Percentiles rank a stretch among this genome's conserved stretches.
Conservation (phyloP, 2,888 invertebrate species). For the Idaea dimidiata region DNA sequence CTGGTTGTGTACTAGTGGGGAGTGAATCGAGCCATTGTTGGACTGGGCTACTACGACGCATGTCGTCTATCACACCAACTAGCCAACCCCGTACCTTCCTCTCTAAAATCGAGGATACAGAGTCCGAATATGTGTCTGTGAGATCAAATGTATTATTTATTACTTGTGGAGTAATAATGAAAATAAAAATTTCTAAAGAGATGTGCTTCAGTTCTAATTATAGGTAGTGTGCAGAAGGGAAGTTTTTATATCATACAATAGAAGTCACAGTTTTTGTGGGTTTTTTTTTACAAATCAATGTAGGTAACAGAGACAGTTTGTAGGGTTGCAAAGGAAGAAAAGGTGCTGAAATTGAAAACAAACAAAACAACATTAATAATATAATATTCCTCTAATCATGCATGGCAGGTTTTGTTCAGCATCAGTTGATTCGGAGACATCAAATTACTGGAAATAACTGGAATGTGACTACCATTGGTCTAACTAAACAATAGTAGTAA, state of each 20-base stretch:
- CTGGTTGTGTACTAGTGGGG: conserved; percentile 52
- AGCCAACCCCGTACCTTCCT: conserved; percentile 74
- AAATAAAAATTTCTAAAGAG: not conserved
- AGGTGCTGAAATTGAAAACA: not conserved
- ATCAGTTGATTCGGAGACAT: not conserved
- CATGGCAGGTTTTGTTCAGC: not conserved
- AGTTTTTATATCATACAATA: not conserved
- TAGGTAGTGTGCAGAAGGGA: not conserved
- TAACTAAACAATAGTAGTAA: not conserved
- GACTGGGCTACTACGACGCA: conserved; percentile 85
- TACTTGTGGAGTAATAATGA: not conserved
- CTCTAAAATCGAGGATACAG: conserved; percentile 71
- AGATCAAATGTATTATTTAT: conserved; percentile 10
- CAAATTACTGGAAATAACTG: not conserved
- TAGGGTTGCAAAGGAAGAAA: not conserved
- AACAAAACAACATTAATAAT: not conserved
- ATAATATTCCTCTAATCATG: not conserved
- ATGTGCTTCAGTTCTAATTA: not conserved
- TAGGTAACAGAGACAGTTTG: not conserved
- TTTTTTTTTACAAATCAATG: not conserved
- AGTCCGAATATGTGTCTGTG: conserved; percentile 71
- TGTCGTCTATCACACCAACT: conserved; percentile 76
- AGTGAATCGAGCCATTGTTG: conserved; percentile 89
- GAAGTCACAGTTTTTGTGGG: not conserved
- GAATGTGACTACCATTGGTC: no score